Conservation (phyloP, 2,797 vertebrate genomes). For the Eulemur rubriventer region DNA sequence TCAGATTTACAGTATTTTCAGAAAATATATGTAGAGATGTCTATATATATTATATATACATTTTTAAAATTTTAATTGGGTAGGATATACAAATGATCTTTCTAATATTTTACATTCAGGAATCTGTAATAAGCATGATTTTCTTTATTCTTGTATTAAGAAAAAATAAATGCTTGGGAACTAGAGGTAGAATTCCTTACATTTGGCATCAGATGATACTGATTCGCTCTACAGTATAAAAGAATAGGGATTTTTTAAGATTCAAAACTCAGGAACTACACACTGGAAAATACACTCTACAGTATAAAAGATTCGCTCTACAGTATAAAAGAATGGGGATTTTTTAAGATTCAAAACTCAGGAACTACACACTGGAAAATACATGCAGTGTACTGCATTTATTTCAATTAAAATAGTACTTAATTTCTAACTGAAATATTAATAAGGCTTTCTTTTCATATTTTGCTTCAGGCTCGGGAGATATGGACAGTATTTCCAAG, state of each 20-base stretch:
- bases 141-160: constrained; percentile 1
- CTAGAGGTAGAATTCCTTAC: not conserved
- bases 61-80: not conserved
- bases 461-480: constrained; percentile 93
- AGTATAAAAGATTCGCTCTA: not conserved
- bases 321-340: not conserved
- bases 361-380: not conserved
- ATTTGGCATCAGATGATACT: not conserved
- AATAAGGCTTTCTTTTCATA: constrained; percentile 66
- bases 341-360: constrained; percentile 26
- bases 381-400: not conserved
- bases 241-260: not conserved
- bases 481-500: constrained; percentile 99
- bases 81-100: not conserved
- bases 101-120: not conserved
- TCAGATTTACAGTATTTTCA: constrained; percentile 30
- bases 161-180: not conserved
- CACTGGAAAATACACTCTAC: too few species aligned
- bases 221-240: not conserved
- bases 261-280: not conserved
- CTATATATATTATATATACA: not conserved
- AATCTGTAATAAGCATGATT: not conserved
- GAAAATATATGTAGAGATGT: not conserved
- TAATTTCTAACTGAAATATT: constrained; percentile 38
- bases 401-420: not conserved